Evolutionary conservation across 2,113 vertebrate genomes (phyloP).

Genomic region (Percina caprodes): DNA sequence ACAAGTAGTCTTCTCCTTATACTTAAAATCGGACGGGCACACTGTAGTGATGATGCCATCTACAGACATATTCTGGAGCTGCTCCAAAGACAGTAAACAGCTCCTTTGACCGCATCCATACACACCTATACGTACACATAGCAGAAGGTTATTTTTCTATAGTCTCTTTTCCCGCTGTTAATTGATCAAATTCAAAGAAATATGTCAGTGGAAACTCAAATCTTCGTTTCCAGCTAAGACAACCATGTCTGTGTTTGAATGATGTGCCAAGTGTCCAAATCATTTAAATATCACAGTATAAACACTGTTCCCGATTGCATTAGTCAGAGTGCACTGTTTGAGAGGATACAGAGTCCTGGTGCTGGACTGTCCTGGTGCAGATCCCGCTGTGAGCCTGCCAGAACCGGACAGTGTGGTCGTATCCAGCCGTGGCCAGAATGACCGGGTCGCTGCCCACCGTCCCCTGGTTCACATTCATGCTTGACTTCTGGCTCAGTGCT

Average conservation of each 20-base stretch:
- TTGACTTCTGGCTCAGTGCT: constrained; percentile 15
- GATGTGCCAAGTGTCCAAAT: neutral
- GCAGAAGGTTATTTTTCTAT: neutral
- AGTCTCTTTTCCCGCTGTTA: neutral
- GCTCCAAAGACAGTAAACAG: neutral
- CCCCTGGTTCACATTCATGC: constrained; percentile 94
- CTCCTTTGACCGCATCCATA: neutral
- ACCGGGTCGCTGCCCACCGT: constrained; percentile 98
- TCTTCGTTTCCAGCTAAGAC: neutral
- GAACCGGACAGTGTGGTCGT: constrained; percentile 98
- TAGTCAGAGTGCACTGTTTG: neutral
- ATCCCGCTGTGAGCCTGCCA: constrained; percentile 99
- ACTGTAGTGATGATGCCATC: neutral
- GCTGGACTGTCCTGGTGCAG: constrained; percentile 96
- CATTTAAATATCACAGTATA: neutral
- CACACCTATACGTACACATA: no score
- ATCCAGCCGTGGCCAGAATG: constrained; percentile 96
- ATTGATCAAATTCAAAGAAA: neutral
- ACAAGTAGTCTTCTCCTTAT: neutral
- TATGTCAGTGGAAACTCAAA: neutral
- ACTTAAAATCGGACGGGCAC: neutral
- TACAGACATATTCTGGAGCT: neutral
- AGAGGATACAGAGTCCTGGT: constrained; percentile 98
- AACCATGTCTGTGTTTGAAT: neutral
- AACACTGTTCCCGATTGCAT: neutral